Percentiles rank a stretch among this genome's conserved stretches.
Conservation (phyloP, 2,888 invertebrate genomes). For the Lampropteryx suffumata region DNA sequence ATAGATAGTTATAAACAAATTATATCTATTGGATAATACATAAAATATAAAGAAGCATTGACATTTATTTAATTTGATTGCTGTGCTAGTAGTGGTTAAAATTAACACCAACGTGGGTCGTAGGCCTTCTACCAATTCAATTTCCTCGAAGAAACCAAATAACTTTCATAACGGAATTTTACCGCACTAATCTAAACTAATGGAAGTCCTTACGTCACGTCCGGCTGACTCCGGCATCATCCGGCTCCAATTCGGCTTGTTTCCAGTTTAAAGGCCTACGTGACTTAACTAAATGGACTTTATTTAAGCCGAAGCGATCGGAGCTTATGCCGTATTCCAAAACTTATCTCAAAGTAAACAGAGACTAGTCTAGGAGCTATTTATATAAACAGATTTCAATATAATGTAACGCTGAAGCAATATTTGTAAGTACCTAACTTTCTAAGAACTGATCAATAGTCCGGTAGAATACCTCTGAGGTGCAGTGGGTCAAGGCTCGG, state of each 20-base stretch:
- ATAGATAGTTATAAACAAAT: too few relatives aligned
- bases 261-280: slow-evolving; percentile 49
- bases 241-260: slow-evolving; percentile 33
- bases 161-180: slow-evolving; percentile 7
- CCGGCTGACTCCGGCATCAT: slow-evolving; percentile 33
- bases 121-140: not conserved
- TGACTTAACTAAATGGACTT: slow-evolving; percentile 49
- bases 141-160: slow-evolving; percentile 1
- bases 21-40: too few relatives aligned
- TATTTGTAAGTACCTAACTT: too few relatives aligned
- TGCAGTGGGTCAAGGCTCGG: too few relatives aligned
- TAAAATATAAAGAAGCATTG: too few relatives aligned
- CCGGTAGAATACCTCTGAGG: too few relatives aligned
- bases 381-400: too few relatives aligned
- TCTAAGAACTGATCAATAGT: too few relatives aligned
- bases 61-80: too few relatives aligned
- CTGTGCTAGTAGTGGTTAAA: too few relatives aligned
- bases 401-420: too few relatives aligned
- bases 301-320: slow-evolving; percentile 25
- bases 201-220: slow-evolving; percentile 31
- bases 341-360: slow-evolving; percentile 1
- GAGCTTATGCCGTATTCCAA: slow-evolving; percentile 1
- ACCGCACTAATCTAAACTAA: slow-evolving; percentile 21
- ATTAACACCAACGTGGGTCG: too few relatives aligned
- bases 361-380: not conserved